These are phyloP conservation scores for Achroia grisella DNA, from an alignment of 1,140 invertebrate genomes.

Conservation along the genomic window DNA sequence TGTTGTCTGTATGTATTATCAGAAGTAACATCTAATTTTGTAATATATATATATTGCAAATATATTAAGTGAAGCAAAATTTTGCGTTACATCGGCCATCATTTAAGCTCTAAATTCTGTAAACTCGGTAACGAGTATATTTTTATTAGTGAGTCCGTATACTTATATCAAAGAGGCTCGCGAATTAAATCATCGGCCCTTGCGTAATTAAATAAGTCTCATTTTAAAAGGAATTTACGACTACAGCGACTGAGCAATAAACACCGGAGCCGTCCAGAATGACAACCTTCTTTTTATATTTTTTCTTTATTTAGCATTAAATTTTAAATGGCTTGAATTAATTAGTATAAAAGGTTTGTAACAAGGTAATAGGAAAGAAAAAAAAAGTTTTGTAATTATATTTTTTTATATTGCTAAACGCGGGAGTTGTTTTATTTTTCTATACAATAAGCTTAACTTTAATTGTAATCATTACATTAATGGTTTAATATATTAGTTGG, in stretches of 20 bases:
- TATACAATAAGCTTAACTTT: no score
- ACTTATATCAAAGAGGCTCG: slow-evolving; percentile 1
- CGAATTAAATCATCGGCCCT: slow-evolving; percentile 8
- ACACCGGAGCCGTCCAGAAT: slow-evolving; percentile 12
- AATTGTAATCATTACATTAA: no score
- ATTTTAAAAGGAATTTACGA: slow-evolving; percentile 25
- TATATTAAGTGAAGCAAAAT: no score
- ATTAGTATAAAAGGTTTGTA: slow-evolving; percentile 4
- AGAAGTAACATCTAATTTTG: no score
- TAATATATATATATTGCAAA: no score
- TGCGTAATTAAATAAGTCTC: slow-evolving; percentile 21
- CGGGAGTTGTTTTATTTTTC: no score
- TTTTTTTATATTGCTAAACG: no score
- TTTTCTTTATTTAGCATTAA: slow-evolving; percentile 7
- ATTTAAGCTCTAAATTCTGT: not conserved
- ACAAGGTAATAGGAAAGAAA: not conserved
- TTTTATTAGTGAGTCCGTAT: not conserved
- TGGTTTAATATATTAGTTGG: no score
- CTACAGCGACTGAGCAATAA: slow-evolving; percentile 13
- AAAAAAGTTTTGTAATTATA: no score
- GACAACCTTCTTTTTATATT: slow-evolving; percentile 11
- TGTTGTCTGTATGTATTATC: no score
- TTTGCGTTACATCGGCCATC: no score
- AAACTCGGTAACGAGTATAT: not conserved
- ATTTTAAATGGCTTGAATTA: slow-evolving; percentile 8